Evolutionary conservation across 2,113 vertebrate species (phyloP), one percentile per base, ranked within the genome.

Genomic region (Turnix velox): DNA sequence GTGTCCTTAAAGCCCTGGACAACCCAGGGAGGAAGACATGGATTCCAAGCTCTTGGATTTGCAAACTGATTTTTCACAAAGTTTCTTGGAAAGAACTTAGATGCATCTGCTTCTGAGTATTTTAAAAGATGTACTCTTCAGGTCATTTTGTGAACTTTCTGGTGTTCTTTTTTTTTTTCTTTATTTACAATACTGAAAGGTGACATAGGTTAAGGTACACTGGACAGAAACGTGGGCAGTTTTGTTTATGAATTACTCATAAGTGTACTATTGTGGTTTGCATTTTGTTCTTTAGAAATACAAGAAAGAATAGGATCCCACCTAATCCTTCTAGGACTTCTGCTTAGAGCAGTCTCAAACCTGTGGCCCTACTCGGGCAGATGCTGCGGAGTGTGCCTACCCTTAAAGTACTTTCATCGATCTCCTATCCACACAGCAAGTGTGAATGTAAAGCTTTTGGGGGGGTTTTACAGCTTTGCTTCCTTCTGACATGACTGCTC

Each of bases 1-100:
- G 69, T 77, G 76, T 95, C 93, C 93, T 94, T 69, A 94, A 91
- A 87, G 59, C 59, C 81, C 40, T 77, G 90, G 84, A 93, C 81
- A 87, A 83, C 35, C 67, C 11, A 19, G 46, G 74, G 80, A 96
- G 69, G 81, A 85, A 23, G 71, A 91, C 51, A 63, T 83, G 46
- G 37, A 87, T 89, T 88, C 86, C 84, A 85, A 66, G 27, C 63
- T 42, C 27, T 18, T 59, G 43, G 65, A 83, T 88, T 65, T 94
- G 48, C 65, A 58, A 90, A 87, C 55, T 18, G 71, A 91, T 91
- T 87, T 42, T 83, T 52, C 3, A 5, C 52, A 15, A 72, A 54
- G 46, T 82, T 94, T 89, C 71, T 91, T 90, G 92, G 85, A 83
- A 94, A 79, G 88, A 87, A 66, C 24, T 76, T 0, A 2, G 74